These are phyloP conservation scores for Zootermopsis nevadensis DNA, from an alignment of 2,888 invertebrate genomes.

Conservation along the genomic window DNA sequence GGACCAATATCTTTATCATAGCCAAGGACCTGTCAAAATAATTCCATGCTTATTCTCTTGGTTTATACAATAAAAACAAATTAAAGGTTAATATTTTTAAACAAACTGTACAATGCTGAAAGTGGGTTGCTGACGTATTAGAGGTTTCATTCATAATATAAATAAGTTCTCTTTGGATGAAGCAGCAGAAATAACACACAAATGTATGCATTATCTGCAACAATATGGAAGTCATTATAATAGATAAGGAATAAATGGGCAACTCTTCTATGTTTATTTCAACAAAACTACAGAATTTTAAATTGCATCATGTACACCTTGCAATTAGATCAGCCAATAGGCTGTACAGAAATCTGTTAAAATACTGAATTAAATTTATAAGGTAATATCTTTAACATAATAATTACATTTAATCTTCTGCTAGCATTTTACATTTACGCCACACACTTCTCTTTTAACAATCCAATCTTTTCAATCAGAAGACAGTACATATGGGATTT, in stretches of 20 bases:
- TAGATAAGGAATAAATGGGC: neutral
- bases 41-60: neutral
- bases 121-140: neutral
- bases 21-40: slow-evolving; percentile 76
- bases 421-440: too few relatives aligned
- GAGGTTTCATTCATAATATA: neutral
- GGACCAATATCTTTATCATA: slow-evolving; percentile 84
- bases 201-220: neutral
- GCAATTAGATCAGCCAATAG: too few relatives aligned
- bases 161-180: neutral
- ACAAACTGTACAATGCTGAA: slow-evolving; percentile 7
- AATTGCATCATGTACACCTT: neutral
- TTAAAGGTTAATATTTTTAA: neutral
- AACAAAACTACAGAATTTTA: neutral
- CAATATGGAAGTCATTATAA: neutral
- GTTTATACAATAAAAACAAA: neutral
- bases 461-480: too few relatives aligned
- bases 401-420: too few relatives aligned
- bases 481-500: too few relatives aligned
- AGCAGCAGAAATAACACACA: neutral
- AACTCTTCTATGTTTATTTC: neutral
- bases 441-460: too few relatives aligned
- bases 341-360: too few relatives aligned
- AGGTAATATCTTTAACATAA: too few relatives aligned
- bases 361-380: too few relatives aligned